phyloP scores from a whole-genome alignment of 2,797 vertebrate genomes.

The Rachycentron canadum region DNA sequence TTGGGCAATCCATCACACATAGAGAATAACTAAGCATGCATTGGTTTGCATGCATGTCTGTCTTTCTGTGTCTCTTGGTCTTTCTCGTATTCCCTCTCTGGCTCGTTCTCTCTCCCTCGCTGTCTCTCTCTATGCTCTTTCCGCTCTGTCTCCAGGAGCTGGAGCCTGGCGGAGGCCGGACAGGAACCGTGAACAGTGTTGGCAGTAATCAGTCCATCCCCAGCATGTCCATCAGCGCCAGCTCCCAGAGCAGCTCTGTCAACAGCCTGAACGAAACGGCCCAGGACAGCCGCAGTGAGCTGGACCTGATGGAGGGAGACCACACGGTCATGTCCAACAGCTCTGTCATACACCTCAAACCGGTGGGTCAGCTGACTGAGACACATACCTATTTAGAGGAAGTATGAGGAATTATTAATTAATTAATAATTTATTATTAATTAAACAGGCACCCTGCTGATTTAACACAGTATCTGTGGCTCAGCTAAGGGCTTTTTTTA shows the following conservation, averaged over 20 bases:
- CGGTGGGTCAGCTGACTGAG: conserved; percentile 58
- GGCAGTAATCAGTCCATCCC: conserved; percentile 99
- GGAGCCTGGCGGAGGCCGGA: conserved; percentile 92
- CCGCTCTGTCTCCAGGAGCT: conserved; percentile 85
- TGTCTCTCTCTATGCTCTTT: conserved; percentile 19
- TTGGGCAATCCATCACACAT: not conserved
- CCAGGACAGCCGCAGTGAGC: conserved; percentile 94
- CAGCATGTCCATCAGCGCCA: conserved; percentile 99
- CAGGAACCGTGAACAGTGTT: conserved; percentile 97
- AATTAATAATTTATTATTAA: not conserved
- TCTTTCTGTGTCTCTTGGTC: conserved; percentile 43
- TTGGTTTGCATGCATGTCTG: conserved; percentile 61
- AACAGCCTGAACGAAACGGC: conserved; percentile 98
- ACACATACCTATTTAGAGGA: not conserved
- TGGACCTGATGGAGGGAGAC: conserved; percentile 97
- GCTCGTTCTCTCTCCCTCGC: conserved; percentile 32
- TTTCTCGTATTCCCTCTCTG: conserved; percentile 27
- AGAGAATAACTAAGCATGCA: conserved; percentile 55
- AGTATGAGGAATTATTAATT: not conserved
- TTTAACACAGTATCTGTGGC: not conserved
- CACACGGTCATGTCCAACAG: conserved; percentile 99
- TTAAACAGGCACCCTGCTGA: not conserved
- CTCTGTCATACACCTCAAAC: conserved; percentile 95
- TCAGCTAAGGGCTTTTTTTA: not conserved
- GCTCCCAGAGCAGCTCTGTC: conserved; percentile 99